phyloP scores from a whole-genome alignment of 2,797 vertebrate genomes.

The Australoheros facetus region DNA sequence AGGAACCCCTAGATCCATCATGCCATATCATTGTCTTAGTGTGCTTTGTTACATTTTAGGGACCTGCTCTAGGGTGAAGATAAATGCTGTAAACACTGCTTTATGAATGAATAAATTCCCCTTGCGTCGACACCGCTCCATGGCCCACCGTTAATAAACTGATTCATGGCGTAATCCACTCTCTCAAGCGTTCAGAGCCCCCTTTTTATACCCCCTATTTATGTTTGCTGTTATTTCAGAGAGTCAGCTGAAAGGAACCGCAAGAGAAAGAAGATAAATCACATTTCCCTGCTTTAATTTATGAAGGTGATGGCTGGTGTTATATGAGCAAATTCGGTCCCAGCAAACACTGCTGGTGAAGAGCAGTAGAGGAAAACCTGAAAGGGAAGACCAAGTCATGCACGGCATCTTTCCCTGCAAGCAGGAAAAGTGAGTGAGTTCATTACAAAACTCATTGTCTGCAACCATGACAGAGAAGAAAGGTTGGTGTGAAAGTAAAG shows the following conservation, averaged over 20 bases:
- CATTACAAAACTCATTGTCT: conserved; percentile 66
- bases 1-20: conserved; percentile 63
- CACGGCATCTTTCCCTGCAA: conserved; percentile 39
- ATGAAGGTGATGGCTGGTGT: conserved; percentile 62
- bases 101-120: conserved; percentile 82
- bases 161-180: conserved; percentile 81
- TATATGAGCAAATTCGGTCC: conserved; percentile 62
- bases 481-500: conserved; percentile 48
- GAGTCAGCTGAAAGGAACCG: conserved; percentile 79
- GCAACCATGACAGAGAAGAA: conserved; percentile 60
- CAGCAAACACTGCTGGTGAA: conserved; percentile 25
- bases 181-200: conserved; percentile 69
- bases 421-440: conserved; percentile 41
- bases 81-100: conserved; percentile 81
- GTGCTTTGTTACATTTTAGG: conserved; percentile 77
- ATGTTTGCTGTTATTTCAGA: conserved; percentile 80
- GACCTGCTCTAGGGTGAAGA: conserved; percentile 72
- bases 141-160: conserved; percentile 78
- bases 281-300: conserved; percentile 76
- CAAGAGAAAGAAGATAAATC: conserved; percentile 76
- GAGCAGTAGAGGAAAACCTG: conserved; percentile 40
- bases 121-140: conserved; percentile 50
- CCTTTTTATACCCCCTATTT: conserved; percentile 78
- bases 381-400: conserved; percentile 32
- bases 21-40: conserved; percentile 67